Conservation (phyloP, 2,888 invertebrate species). For the Philereme transversata region DNA sequence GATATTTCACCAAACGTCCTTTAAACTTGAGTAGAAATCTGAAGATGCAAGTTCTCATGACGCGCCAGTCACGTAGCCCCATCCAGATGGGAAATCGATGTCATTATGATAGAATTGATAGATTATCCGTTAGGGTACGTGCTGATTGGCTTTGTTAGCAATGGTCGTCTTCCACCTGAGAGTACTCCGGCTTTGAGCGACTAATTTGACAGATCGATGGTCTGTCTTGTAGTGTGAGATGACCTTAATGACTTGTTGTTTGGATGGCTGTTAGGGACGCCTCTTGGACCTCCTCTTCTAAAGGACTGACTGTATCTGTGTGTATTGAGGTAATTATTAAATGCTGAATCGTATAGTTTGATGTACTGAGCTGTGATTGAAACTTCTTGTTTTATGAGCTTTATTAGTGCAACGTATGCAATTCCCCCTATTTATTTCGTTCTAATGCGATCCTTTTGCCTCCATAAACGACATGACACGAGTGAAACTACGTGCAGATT, state of each 20-base stretch:
- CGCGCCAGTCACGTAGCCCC: constrained; percentile 60
- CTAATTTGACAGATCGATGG: constrained; percentile 83
- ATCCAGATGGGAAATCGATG: constrained; percentile 77
- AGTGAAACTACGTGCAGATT: no score
- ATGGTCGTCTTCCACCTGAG: constrained; percentile 71
- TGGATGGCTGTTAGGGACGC: constrained; percentile 30
- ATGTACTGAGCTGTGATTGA: no score
- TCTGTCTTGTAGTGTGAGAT: constrained; percentile 57
- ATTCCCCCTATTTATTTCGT: no score
- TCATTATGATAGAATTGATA: constrained; percentile 83
- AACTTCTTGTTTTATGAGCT: no score
- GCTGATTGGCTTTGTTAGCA: constrained; percentile 81
- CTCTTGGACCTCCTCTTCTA: constrained; percentile 6
- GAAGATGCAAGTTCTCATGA: constrained; percentile 56
- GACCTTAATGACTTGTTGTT: constrained; percentile 62
- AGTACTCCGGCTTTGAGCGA: constrained; percentile 60
- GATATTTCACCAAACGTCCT: no score
- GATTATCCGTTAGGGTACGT: constrained; percentile 75
- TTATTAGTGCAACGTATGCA: no score
- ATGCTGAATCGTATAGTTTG: no score
- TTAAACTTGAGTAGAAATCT: constrained; percentile 39
- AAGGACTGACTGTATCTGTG: constrained; percentile 3
- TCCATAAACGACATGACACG: no score
- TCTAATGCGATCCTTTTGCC: no score
- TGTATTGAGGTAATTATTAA: not conserved